Evolutionary conservation across 2,797 vertebrate genomes (phyloP).

Genomic region (Lacerta viridis): DNA sequence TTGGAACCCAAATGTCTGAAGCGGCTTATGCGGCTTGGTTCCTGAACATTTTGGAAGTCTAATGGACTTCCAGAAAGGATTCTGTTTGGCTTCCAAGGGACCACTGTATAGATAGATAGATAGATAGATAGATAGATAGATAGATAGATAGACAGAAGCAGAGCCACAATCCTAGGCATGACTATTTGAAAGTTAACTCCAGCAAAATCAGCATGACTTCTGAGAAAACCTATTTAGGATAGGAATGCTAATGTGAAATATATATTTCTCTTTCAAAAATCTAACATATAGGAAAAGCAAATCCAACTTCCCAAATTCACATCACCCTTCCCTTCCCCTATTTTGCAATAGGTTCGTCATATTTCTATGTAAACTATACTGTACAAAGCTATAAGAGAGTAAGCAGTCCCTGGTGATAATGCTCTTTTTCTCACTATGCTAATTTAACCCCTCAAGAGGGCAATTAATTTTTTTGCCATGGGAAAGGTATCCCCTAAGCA

Average conservation of each 20-base stretch:
- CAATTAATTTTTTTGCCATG: neutral
- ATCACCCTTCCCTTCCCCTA: neutral
- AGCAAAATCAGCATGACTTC: neutral
- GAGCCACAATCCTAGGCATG: neutral
- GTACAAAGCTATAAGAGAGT: neutral
- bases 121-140: too few species aligned
- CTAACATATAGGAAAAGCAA: neutral
- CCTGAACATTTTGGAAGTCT: too few species aligned
- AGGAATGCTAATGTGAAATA: neutral
- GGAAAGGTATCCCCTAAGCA: neutral
- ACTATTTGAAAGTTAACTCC: neutral
- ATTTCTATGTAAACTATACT: too few species aligned
- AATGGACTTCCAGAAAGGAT: too few species aligned
- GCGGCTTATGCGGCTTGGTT: too few species aligned
- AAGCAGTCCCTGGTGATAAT: neutral
- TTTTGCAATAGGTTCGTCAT: too few species aligned
- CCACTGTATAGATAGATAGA: too few species aligned
- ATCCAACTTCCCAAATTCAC: neutral
- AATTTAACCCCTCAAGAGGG: neutral
- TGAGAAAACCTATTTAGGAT: neutral
- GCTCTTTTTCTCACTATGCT: neutral
- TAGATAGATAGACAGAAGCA: neutral
- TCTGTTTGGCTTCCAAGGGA: too few species aligned
- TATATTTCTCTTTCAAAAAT: neutral
- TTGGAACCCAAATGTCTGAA: too few species aligned